Percentiles rank a stretch among this genome's conserved stretches.
These are phyloP conservation scores for Epistrophe eligans DNA, from an alignment of 2,888 invertebrate genomes.

Conservation along the genomic window DNA sequence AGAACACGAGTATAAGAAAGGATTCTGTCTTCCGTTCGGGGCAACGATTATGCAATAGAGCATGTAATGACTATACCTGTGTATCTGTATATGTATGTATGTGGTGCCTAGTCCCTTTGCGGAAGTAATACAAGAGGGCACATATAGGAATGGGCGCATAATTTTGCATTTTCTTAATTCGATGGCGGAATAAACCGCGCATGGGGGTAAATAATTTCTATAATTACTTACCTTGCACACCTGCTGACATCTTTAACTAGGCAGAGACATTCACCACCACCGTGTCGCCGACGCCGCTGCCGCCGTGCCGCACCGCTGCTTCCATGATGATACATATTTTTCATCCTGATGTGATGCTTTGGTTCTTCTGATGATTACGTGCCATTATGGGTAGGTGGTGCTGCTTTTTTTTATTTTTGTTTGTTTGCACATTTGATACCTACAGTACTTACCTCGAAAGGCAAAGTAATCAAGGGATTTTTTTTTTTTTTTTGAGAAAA, in stretches of 20 bases:
- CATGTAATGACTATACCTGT: constrained; percentile 22
- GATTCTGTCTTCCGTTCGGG: constrained; percentile 18
- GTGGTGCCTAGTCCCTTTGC: constrained; percentile 16
- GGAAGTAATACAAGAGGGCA: constrained; percentile 43
- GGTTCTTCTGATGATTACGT: constrained; percentile 34
- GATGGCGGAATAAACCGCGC: constrained; percentile 62
- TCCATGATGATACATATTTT: constrained; percentile 12
- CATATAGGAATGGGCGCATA: constrained; percentile 31
- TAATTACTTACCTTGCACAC: constrained; percentile 67
- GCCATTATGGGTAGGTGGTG: constrained; percentile 4
- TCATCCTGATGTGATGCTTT: background rate
- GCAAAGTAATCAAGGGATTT: constrained; percentile 18
- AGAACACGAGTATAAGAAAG: background rate
- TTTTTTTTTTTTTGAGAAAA: background rate
- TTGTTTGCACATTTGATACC: background rate
- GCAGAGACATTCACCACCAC: constrained; percentile 2
- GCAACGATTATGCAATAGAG: constrained; percentile 59
- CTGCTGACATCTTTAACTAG: constrained; percentile 56
- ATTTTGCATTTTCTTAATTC: constrained; percentile 72
- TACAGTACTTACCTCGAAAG: background rate
- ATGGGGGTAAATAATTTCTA: constrained; percentile 70
- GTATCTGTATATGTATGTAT: too few relatives aligned
- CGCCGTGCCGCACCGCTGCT: too few relatives aligned
- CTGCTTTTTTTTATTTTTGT: background rate
- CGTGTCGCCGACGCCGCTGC: too few relatives aligned